Conservation (phyloP, 2,888 invertebrate genomes). For the Trissolcus brochymenae region DNA sequence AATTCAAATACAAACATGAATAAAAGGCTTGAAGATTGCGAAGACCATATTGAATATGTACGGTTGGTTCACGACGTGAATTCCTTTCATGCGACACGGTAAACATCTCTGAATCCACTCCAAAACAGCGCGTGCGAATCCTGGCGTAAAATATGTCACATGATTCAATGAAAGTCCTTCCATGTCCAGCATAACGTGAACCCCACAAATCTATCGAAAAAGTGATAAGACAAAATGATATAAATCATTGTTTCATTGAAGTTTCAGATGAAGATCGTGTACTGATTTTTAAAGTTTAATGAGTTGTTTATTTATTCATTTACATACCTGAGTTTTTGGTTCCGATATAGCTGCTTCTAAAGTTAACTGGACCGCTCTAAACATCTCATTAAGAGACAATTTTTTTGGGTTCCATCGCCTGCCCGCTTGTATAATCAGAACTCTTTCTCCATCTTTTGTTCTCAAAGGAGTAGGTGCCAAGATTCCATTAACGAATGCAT, state of each 20-base stretch:
- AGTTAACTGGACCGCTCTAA: constrained; percentile 83
- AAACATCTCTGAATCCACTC: constrained; percentile 90
- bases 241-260: not conserved
- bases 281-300: not conserved
- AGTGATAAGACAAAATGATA: not conserved
- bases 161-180: constrained; percentile 85
- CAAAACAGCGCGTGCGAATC: constrained; percentile 83
- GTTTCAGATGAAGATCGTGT: not conserved
- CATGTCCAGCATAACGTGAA: constrained; percentile 85
- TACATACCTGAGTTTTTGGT: constrained; percentile 82
- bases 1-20: constrained; percentile 73
- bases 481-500: constrained; percentile 82
- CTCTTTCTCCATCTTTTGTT: constrained; percentile 82
- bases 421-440: constrained; percentile 84
- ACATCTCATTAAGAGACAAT: constrained; percentile 82
- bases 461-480: constrained; percentile 84
- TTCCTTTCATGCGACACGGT: constrained; percentile 88
- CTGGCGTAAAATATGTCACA: constrained; percentile 86
- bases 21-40: constrained; percentile 91
- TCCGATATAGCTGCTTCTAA: constrained; percentile 88
- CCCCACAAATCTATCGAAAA: constrained; percentile 80
- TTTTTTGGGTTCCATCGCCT: constrained; percentile 87
- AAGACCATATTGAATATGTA: constrained; percentile 91
- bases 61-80: constrained; percentile 93
- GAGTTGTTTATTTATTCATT: not conserved